These are phyloP conservation scores for Zygaena filipendulae DNA, from an alignment of 2,888 invertebrate genomes.

Conservation along the genomic window DNA sequence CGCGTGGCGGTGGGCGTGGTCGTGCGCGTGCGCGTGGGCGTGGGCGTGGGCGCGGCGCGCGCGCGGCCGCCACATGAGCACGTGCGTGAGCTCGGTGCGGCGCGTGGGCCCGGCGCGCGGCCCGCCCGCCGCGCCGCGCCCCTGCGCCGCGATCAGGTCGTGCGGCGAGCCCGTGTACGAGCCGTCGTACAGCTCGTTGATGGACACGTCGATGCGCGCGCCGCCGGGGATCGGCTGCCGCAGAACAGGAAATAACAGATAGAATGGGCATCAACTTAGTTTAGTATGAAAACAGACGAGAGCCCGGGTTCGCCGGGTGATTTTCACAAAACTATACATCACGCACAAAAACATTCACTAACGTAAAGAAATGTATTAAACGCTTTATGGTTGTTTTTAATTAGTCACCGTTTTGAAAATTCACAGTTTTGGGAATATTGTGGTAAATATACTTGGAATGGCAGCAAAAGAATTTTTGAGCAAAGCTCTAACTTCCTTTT, in stretches of 20 bases:
- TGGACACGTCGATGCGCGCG: conserved; percentile 93
- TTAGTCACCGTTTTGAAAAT: too few species aligned
- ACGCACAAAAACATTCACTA: too few species aligned
- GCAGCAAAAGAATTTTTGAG: too few species aligned
- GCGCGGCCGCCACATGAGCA: conserved; percentile 68
- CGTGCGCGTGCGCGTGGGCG: conserved; percentile 79
- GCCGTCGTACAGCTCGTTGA: conserved; percentile 95
- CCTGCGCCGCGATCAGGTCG: conserved; percentile 85
- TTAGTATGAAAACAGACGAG: too few species aligned
- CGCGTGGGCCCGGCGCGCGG: conserved; percentile 81
- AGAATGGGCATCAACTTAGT: too few species aligned
- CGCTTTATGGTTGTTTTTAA: too few species aligned
- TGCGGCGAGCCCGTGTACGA: conserved; percentile 95
- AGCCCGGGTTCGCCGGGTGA: not conserved
- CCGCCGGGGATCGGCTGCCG: conserved; percentile 77
- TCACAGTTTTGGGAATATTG: too few species aligned
- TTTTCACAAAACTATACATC: not conserved
- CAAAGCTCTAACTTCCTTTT: too few species aligned
- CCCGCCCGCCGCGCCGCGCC: conserved; percentile 73
- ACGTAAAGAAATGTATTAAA: too few species aligned
- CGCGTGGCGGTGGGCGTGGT: conserved; percentile 76
- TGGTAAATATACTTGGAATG: too few species aligned
- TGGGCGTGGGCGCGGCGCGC: conserved; percentile 76
- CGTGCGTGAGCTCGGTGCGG: conserved; percentile 78
- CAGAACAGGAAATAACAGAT: too few species aligned